Evolutionary conservation across 35 echinoderm and acorn worm species (phyloP).

Genomic region (Chiridota heheva): DNA sequence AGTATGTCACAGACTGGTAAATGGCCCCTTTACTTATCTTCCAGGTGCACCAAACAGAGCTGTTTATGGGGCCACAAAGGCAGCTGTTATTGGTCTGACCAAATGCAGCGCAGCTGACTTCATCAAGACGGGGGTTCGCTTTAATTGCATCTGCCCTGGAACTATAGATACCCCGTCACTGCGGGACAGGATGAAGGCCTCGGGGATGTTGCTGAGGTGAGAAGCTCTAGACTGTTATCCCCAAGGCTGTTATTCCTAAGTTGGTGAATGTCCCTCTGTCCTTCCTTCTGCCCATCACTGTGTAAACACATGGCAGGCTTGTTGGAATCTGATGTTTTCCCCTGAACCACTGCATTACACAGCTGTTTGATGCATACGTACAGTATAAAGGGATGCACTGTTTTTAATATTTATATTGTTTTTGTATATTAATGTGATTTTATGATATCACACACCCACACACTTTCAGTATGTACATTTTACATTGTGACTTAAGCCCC

Average conservation of each 20-base stretch:
- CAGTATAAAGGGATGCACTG: too few species aligned
- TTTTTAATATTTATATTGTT: too few species aligned
- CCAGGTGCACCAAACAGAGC: constrained; percentile 69
- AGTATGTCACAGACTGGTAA: too few species aligned
- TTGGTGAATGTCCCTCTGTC: background rate
- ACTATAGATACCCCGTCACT: constrained; percentile 92
- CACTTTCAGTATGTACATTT: too few species aligned
- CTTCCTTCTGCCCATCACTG: background rate
- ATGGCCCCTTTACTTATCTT: too few species aligned
- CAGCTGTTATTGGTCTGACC: constrained; percentile 77
- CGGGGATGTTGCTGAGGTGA: constrained; percentile 59
- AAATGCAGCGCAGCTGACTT: constrained; percentile 81
- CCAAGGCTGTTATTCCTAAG: background rate
- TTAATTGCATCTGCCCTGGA: constrained; percentile 88
- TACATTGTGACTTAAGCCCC: too few species aligned
- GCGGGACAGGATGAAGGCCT: constrained; percentile 57
- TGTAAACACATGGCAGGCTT: background rate
- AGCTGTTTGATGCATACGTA: too few species aligned
- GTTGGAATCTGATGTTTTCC: background rate
- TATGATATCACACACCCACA: too few species aligned
- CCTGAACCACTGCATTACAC: too few species aligned
- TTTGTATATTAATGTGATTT: too few species aligned
- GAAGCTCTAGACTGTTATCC: background rate
- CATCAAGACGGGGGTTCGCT: constrained; percentile 77
- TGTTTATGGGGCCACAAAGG: constrained; percentile 80